Evolutionary conservation across 2,888 invertebrate genomes (phyloP).

Genomic region (Epirrita christyi): DNA sequence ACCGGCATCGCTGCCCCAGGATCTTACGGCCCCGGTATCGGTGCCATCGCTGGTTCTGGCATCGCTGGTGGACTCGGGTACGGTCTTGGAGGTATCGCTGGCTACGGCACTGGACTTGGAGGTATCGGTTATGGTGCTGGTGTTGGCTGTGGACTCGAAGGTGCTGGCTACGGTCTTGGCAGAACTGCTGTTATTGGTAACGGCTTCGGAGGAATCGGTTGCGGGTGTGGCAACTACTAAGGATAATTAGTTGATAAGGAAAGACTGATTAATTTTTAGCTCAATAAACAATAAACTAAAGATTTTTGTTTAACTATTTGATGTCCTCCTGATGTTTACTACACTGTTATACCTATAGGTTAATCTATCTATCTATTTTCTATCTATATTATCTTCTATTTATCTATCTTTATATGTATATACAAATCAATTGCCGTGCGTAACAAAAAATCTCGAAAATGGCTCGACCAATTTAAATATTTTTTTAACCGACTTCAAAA

Average conservation of each 20-base stretch:
- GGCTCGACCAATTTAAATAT: too few relatives aligned
- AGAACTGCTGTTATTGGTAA: too few relatives aligned
- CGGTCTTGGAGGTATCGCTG: neutral
- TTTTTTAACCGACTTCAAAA: too few relatives aligned
- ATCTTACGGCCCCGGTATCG: conserved; percentile 16
- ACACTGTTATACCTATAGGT: too few relatives aligned
- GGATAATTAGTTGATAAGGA: neutral
- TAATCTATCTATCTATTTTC: too few relatives aligned
- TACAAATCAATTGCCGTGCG: too few relatives aligned
- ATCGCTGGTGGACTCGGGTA: conserved; percentile 5
- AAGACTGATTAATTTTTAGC: neutral
- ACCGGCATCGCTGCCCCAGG: conserved; percentile 30
- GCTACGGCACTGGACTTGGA: conserved; percentile 10
- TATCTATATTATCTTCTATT: too few relatives aligned
- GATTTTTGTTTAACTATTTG: neutral
- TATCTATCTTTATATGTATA: too few relatives aligned
- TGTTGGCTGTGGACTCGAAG: conserved; percentile 27
- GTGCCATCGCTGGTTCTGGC: neutral
- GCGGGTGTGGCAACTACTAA: conserved; percentile 9
- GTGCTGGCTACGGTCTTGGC: conserved; percentile 9
- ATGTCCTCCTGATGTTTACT: too few relatives aligned
- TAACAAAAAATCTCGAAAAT: too few relatives aligned
- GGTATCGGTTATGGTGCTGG: conserved; percentile 34
- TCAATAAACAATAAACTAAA: neutral
- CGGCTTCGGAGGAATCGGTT: conserved; percentile 12